These are phyloP conservation scores for Agrypnia vestita DNA, from an alignment of 1,140 invertebrate species.

Conservation along the genomic window DNA sequence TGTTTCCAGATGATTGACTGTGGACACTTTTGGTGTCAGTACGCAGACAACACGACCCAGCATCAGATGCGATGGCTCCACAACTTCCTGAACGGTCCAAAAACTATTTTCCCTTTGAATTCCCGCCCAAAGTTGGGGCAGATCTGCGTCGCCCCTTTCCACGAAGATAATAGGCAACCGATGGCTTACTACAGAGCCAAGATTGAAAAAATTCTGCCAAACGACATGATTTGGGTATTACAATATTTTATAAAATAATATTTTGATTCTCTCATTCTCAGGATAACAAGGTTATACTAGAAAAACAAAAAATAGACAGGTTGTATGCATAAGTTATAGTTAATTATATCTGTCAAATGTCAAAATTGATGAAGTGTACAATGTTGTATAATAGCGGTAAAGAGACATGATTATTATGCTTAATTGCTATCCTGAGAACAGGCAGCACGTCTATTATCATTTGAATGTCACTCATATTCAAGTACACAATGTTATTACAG, in stretches of 20 bases:
- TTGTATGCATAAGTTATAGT: too few relatives aligned
- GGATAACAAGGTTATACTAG: too few relatives aligned
- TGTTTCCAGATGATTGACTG: constrained; percentile 64
- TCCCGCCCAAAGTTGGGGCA: constrained; percentile 23
- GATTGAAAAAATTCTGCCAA: constrained; percentile 63
- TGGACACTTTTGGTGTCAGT: constrained; percentile 77
- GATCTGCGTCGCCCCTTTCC: constrained; percentile 46
- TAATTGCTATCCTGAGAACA: too few relatives aligned
- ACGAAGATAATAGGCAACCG: not conserved
- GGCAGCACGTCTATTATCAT: too few relatives aligned
- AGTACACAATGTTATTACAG: too few relatives aligned
- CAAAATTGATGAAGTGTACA: too few relatives aligned
- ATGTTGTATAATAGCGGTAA: too few relatives aligned
- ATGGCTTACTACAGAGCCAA: constrained; percentile 62
- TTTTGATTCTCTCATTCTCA: not conserved
- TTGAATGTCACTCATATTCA: too few relatives aligned
- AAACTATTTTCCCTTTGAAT: constrained; percentile 35
- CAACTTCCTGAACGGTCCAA: constrained; percentile 62
- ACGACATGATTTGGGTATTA: constrained; percentile 66
- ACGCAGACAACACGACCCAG: constrained; percentile 67
- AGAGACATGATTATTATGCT: too few relatives aligned
- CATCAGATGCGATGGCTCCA: constrained; percentile 58
- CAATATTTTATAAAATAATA: not conserved
- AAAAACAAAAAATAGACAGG: too few relatives aligned
- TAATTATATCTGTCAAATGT: too few relatives aligned